Conservation (phyloP, 2,888 invertebrate species). For the Lochmaea crataegi region DNA sequence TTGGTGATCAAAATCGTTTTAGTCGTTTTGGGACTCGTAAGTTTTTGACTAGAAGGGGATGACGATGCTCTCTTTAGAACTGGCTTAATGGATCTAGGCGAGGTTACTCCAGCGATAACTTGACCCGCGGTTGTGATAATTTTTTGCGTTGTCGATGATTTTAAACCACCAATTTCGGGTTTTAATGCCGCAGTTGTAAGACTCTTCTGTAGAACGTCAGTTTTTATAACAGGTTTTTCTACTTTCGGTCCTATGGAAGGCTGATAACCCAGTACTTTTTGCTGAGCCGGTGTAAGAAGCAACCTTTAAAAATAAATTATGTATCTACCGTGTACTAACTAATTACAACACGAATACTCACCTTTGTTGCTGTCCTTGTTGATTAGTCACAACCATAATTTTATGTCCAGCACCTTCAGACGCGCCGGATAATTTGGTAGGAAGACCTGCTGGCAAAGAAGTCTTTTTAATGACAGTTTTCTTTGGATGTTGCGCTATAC, state of each 20-base stretch:
- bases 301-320: constrained; percentile 53
- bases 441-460: constrained; percentile 58
- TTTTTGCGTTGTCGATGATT: constrained; percentile 36
- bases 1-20: constrained; percentile 64
- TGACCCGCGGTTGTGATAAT: constrained; percentile 28
- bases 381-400: constrained; percentile 74
- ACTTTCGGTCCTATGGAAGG: constrained; percentile 49
- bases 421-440: constrained; percentile 63
- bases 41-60: constrained; percentile 30
- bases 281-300: constrained; percentile 72
- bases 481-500: constrained; percentile 49
- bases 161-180: constrained; percentile 26
- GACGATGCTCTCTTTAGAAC: constrained; percentile 34
- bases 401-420: constrained; percentile 65
- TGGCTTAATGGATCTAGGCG: background rate
- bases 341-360: background rate
- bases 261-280: constrained; percentile 70
- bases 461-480: constrained; percentile 62
- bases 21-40: constrained; percentile 47
- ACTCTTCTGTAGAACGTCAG: constrained; percentile 48
- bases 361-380: constrained; percentile 72
- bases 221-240: constrained; percentile 52
- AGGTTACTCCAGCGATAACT: constrained; percentile 1
- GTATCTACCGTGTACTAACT: background rate
- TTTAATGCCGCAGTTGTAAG: constrained; percentile 25